Conservation (phyloP, 1,140 invertebrate genomes). For the Plectrocnemia conspersa region DNA sequence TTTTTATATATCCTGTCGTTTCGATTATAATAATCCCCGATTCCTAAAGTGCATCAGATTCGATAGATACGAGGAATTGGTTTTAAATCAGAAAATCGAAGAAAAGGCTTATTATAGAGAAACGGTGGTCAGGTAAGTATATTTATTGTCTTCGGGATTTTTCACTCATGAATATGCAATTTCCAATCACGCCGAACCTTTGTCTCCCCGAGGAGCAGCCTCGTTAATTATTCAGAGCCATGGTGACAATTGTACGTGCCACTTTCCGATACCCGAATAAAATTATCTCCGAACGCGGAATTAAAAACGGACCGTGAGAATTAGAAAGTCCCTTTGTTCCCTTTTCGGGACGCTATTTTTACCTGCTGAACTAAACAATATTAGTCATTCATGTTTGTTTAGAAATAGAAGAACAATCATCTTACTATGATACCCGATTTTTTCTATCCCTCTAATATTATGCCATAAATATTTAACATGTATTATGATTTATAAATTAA, state of each 20-base stretch:
- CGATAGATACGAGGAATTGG: too few species aligned
- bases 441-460: too few species aligned
- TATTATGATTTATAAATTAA: too few species aligned
- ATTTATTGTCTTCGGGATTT: constrained; percentile 26
- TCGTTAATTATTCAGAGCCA: constrained; percentile 14
- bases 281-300: not conserved
- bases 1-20: too few species aligned
- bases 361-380: not conserved
- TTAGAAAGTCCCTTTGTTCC: not conserved
- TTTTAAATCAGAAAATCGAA: too few species aligned
- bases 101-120: too few species aligned
- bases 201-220: constrained; percentile 10
- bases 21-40: too few species aligned
- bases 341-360: not conserved
- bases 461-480: too few species aligned
- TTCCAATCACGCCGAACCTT: constrained; percentile 19
- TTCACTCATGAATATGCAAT: constrained; percentile 29
- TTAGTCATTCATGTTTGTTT: not conserved
- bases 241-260: constrained; percentile 7
- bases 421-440: not conserved
- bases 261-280: not conserved
- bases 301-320: not conserved
- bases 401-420: not conserved
- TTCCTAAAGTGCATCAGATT: too few species aligned
- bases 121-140: constrained; percentile 15